Conservation (phyloP, 1,140 invertebrate species). For the Proctacanthus coquilletti region DNA sequence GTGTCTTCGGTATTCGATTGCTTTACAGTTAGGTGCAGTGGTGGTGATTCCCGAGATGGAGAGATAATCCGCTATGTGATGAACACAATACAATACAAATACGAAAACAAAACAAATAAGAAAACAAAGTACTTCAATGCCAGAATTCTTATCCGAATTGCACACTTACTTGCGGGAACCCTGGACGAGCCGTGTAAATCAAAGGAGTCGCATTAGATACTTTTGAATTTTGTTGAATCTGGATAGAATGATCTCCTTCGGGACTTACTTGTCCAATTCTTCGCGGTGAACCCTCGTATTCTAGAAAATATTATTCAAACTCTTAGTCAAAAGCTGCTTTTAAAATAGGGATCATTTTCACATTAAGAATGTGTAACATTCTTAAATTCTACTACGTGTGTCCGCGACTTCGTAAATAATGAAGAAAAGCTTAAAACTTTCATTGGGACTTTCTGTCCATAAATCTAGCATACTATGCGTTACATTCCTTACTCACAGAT, state of each 20-base stretch:
- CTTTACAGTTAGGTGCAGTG: not conserved
- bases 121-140: not conserved
- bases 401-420: no score
- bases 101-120: not conserved
- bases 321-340: no score
- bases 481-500: no score
- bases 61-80: slow-evolving; percentile 20
- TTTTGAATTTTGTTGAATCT: slow-evolving; percentile 7
- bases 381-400: no score
- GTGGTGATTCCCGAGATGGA: slow-evolving; percentile 12
- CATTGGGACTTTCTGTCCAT: no score
- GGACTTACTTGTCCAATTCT: slow-evolving; percentile 47
- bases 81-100: not conserved
- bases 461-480: no score
- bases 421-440: no score
- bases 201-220: slow-evolving; percentile 9
- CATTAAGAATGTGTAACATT: no score
- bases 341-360: no score
- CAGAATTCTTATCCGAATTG: no score
- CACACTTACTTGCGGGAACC: slow-evolving; percentile 46
- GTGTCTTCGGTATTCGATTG: slow-evolving; percentile 24
- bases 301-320: no score
- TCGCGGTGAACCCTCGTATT: slow-evolving; percentile 80
- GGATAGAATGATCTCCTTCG: slow-evolving; percentile 14
- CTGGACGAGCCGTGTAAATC: slow-evolving; percentile 48